Evolutionary conservation across 64 coral and sea anemone species (phyloP).

Genomic region (Astreopora myriophthalma): DNA sequence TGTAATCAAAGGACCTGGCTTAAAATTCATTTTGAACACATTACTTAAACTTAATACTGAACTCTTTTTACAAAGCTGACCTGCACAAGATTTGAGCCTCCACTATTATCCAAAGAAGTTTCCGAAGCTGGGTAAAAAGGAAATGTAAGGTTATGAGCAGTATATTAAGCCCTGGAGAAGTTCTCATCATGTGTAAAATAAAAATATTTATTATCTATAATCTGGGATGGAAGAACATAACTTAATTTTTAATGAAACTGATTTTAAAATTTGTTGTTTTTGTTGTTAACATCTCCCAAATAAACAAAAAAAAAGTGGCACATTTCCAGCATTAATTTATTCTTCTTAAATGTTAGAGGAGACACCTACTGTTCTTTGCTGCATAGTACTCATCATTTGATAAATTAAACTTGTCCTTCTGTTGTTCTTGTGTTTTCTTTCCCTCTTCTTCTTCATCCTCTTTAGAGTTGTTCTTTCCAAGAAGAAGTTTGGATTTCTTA

Average conservation of each 20-base stretch:
- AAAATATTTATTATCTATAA: too few relatives aligned
- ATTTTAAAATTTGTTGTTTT: too few relatives aligned
- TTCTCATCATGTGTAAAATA: too few relatives aligned
- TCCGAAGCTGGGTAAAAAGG: slow-evolving; percentile 62
- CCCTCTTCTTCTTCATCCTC: slow-evolving; percentile 83
- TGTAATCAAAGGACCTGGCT: neutral
- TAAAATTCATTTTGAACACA: too few relatives aligned
- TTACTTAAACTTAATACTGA: neutral
- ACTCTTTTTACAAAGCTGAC: slow-evolving; percentile 7
- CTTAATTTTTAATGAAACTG: too few relatives aligned
- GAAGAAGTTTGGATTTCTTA: slow-evolving; percentile 95
- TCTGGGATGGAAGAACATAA: too few relatives aligned
- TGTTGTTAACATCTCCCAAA: too few relatives aligned
- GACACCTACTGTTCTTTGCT: slow-evolving; percentile 92
- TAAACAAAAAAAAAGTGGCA: too few relatives aligned
- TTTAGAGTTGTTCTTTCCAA: slow-evolving; percentile 93
- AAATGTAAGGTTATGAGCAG: neutral
- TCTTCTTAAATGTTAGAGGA: neutral
- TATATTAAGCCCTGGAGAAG: neutral
- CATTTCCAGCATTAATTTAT: too few relatives aligned
- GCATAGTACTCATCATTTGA: slow-evolving; percentile 95
- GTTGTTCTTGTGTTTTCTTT: slow-evolving; percentile 46
- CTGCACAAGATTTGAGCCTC: slow-evolving; percentile 98
- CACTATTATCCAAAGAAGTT: slow-evolving; percentile 86
- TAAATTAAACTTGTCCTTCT: slow-evolving; percentile 90